phyloP scores from a whole-genome alignment of 2,797 vertebrate genomes.

The Anomalospiza imberbis region DNA sequence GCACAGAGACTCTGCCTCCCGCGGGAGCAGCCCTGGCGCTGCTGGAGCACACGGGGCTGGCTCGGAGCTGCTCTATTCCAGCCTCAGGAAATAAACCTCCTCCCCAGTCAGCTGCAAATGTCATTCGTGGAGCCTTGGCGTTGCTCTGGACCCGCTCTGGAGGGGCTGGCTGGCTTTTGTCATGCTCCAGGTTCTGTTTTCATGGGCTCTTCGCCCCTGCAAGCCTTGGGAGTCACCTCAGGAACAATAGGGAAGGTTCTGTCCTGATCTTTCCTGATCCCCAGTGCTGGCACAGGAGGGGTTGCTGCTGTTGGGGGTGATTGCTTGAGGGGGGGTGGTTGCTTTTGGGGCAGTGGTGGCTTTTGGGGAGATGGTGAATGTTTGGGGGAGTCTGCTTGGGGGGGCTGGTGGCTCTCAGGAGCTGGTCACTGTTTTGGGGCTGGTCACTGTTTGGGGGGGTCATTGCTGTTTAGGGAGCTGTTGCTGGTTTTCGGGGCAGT shows the following conservation, averaged over 20 bases:
- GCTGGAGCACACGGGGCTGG: not conserved
- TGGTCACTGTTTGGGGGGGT: no score
- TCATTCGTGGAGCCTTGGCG: accelerated
- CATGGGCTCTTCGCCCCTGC: accelerated
- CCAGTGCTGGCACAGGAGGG: not conserved
- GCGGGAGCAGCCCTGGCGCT: not conserved
- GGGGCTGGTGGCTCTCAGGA: not conserved
- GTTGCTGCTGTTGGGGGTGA: not conserved
- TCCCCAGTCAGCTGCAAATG: accelerated
- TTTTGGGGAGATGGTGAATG: not conserved
- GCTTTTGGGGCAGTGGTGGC: not conserved
- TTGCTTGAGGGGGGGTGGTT: not conserved
- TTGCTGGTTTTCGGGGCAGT: not conserved
- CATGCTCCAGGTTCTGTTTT: accelerated
- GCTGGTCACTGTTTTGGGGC: no score
- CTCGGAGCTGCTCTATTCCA: not conserved
- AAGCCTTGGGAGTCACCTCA: not conserved
- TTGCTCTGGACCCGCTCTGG: not conserved
- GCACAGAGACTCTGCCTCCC: no score
- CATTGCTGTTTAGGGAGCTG: not conserved
- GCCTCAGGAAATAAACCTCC: not conserved
- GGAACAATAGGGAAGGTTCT: not conserved
- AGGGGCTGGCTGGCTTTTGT: not conserved
- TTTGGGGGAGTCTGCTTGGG: not conserved
- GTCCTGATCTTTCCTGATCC: accelerated